Percentiles rank a stretch among this genome's conserved stretches.
Conservation (phyloP, 2,888 invertebrate genomes). For the Meloe dianella region DNA sequence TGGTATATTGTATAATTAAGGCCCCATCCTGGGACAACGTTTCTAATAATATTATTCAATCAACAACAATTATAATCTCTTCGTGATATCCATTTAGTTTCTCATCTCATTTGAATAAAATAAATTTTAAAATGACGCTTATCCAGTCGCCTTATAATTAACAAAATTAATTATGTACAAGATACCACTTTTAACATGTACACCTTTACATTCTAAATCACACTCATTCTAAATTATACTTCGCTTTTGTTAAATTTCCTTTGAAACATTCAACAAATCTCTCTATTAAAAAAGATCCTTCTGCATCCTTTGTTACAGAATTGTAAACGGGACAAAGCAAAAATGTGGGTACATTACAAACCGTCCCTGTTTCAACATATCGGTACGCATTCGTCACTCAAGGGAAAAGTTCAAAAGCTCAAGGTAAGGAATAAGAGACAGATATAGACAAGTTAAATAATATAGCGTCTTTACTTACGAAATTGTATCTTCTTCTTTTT, state of each 20-base stretch:
- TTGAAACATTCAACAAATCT: neutral
- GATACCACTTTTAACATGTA: neutral
- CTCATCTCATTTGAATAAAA: neutral
- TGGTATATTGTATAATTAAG: neutral
- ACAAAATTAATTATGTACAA: neutral
- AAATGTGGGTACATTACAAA: conserved; percentile 84
- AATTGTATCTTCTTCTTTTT: neutral
- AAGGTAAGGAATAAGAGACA: conserved; percentile 66
- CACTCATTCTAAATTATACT: neutral
- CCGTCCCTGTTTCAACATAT: conserved; percentile 95
- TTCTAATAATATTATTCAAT: too few relatives aligned
- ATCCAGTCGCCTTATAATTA: neutral
- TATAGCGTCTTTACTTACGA: conserved; percentile 4
- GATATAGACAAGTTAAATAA: neutral
- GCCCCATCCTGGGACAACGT: neutral
- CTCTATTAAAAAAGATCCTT: neutral
- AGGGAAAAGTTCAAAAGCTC: conserved; percentile 94
- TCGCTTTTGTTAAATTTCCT: neutral
- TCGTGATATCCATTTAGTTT: too few relatives aligned
- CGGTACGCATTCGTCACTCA: conserved; percentile 91
- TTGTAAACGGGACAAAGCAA: conserved; percentile 78
- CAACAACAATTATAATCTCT: too few relatives aligned
- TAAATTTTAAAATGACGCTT: neutral
- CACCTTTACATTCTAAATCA: neutral
- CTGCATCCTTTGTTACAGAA: conserved; percentile 67